These are phyloP conservation scores for Taxidea taxus DNA, from an alignment of 2,113 vertebrate species.

Conservation along the genomic window DNA sequence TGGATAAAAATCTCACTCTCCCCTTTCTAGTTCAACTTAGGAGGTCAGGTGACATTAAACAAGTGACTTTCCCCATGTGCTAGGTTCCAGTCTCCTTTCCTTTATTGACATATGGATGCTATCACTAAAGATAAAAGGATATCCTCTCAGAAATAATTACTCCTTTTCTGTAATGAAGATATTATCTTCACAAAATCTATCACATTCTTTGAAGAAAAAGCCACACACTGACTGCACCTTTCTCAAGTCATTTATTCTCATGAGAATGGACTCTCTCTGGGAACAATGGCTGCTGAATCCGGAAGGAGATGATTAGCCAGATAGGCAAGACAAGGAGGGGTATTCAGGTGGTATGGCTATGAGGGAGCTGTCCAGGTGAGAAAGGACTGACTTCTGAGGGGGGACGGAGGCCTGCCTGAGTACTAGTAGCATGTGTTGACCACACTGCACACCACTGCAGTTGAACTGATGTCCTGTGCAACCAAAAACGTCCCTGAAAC, in stretches of 20 bases:
- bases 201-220: not conserved
- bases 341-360: conserved; percentile 34
- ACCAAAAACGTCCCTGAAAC: conserved; percentile 7
- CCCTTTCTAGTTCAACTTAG: not conserved
- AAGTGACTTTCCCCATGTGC: not conserved
- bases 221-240: conserved; percentile 10
- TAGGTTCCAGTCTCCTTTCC: not conserved
- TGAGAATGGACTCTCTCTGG: not conserved
- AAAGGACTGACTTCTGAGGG: not conserved
- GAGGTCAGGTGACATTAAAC: not conserved
- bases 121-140: not conserved
- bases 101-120: not conserved
- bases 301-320: conserved; percentile 55
- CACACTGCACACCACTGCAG: not conserved
- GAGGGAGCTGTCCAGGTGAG: not conserved
- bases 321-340: conserved; percentile 61
- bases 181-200: conserved; percentile 37
- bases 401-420: not conserved
- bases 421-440: not conserved
- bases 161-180: not conserved
- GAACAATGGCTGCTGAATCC: conserved; percentile 48
- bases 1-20: not conserved
- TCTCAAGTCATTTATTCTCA: conserved; percentile 65
- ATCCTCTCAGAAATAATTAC: not conserved
- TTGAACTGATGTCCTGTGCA: conserved; percentile 9